Percentiles rank a stretch among this genome's conserved stretches.
These are phyloP conservation scores for Hippotragus niger DNA, from an alignment of 2,113 vertebrate genomes.

Conservation along the genomic window DNA sequence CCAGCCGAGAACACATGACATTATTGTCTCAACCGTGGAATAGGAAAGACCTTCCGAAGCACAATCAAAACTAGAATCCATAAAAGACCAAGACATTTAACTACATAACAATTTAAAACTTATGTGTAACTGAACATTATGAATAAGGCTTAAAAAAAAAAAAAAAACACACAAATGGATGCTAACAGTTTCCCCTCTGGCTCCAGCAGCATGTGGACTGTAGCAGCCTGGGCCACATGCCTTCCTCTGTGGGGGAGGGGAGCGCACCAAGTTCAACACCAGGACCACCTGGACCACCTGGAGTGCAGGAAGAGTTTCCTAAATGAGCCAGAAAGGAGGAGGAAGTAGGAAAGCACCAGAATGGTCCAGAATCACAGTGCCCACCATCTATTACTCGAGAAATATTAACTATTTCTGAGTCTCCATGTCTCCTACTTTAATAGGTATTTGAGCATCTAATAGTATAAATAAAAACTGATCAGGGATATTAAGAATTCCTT, in stretches of 20 bases:
- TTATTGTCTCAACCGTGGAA: conserved; percentile 4
- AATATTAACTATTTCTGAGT: neutral
- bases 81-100: conserved; percentile 34
- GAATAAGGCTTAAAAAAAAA: neutral
- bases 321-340: neutral
- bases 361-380: neutral
- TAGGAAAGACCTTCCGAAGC: conserved; percentile 15
- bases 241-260: neutral
- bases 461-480: neutral
- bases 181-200: neutral
- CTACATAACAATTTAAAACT: neutral
- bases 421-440: neutral
- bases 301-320: neutral
- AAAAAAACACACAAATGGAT: neutral
- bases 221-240: neutral
- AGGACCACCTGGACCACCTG: neutral
- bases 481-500: neutral
- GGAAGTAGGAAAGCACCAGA: neutral
- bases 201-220: neutral
- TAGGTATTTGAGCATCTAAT: neutral
- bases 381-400: neutral
- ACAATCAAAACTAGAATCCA: conserved; percentile 33
- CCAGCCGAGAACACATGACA: neutral
- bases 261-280: neutral
- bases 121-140: neutral